Evolutionary conservation across 2,797 vertebrate species (phyloP), one percentile per base, ranked within the genome.

Genomic region (Microchirus variegatus): DNA sequence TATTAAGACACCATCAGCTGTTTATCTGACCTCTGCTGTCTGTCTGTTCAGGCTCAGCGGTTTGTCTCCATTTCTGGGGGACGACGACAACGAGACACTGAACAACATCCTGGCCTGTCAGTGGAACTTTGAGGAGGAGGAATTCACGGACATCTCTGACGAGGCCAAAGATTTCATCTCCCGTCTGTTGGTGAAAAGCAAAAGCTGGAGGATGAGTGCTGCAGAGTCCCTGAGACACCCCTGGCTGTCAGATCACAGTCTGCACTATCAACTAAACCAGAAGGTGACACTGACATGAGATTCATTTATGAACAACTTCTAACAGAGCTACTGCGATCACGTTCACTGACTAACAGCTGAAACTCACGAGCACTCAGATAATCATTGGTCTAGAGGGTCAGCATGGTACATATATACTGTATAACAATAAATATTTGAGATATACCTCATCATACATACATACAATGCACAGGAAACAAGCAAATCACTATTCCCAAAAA

Each of bases 121-220:
- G 79, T 99, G 95, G 95, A 94, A 91, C 88, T 96, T 99, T 70
- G 95, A 99, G 46, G 96, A 96, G 10, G 94, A 93, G 3, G 96
- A 98, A 84, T 99, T 99, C 86, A 55, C 58, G 50, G 92, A 91
- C 46, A 91, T 96, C n/a, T 97, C 97, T 2, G 92, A 93, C 6
- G 92, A 96, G 72, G 96, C 95, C 80, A 97, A 95, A 87, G 97
- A 99, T 77, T 99, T 99, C 84, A 96, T 99, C 84, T 89, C 94
- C 15, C 96, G 93, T 36, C 94, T 99, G 80, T 93, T 99, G 75
- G 93, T 98, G 77, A 99, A 98, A 88, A 97, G 96, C 88, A 99
- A 99, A 80, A 95, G 95, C 75, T 99, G 97, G 97, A 95, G 97
- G 81, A 95, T 99, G 93, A 98, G 96, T 40, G 97, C 97, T 3